Conservation (phyloP, 2,797 vertebrate genomes). For the Caiman crocodilus region DNA sequence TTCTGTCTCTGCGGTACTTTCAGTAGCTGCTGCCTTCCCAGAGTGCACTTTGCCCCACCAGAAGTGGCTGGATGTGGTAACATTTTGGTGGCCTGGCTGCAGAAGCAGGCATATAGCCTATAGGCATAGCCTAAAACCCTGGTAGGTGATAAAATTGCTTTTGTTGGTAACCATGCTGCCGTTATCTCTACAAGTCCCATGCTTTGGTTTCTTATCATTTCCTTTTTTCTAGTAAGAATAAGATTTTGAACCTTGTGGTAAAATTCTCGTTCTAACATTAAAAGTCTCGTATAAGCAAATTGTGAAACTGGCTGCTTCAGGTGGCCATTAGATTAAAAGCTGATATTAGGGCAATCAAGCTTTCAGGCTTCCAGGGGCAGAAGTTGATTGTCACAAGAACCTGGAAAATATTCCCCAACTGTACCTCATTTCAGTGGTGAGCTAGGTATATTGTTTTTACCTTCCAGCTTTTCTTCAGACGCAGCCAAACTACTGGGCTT, state of each 20-base stretch:
- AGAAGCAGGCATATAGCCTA: background rate
- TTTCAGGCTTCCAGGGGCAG: background rate
- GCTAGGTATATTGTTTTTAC: background rate
- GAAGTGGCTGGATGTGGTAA: background rate
- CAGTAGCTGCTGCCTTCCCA: background rate
- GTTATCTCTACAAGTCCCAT: background rate
- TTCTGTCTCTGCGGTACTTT: fast-evolving
- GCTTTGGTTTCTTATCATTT: background rate
- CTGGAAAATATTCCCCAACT: background rate
- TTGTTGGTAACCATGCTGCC: background rate
- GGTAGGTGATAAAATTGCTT: background rate
- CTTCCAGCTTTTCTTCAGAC: background rate
- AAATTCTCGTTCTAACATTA: background rate
- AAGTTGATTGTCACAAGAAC: background rate
- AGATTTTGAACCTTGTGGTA: background rate
- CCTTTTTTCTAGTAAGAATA: background rate
- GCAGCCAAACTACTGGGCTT: background rate
- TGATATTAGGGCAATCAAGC: background rate
- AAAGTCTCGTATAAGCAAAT: background rate
- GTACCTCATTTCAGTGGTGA: no score
- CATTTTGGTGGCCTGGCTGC: fast-evolving
- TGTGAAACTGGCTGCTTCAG: background rate
- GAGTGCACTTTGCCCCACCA: fast-evolving
- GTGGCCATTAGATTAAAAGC: background rate
- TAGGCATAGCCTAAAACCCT: no score